Evolutionary conservation across 2,797 vertebrate genomes (phyloP).

Genomic region (Neosalanx taihuensis): DNA sequence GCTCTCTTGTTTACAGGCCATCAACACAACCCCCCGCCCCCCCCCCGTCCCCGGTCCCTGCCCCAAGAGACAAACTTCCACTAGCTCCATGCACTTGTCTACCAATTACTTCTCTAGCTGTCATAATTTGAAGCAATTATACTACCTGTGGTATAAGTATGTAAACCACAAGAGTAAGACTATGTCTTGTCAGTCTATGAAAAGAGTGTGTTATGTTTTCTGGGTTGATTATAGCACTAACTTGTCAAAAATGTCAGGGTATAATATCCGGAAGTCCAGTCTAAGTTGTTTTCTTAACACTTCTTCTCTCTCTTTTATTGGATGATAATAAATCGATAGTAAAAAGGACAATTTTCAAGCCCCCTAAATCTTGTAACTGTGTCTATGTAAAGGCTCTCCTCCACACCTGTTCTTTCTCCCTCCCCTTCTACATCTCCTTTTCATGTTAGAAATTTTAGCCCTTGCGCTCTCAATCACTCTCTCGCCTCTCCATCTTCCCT

Average conservation of each 20-base stretch:
- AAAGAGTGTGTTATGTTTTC: not conserved
- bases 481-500: not conserved
- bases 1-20: conserved; percentile 3
- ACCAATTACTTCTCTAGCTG: not conserved
- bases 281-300: not conserved
- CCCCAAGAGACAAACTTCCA: not conserved
- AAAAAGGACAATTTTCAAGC: conserved; percentile 1
- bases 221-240: not conserved
- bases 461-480: not conserved
- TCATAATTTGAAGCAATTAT: not conserved
- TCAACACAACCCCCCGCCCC: not conserved
- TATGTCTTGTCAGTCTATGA: no score
- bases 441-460: not conserved
- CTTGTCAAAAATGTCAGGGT: no score
- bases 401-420: not conserved
- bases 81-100: not conserved
- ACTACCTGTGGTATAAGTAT: not conserved
- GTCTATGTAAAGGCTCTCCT: not conserved
- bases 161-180: not conserved
- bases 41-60: not conserved
- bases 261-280: not conserved
- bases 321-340: conserved; percentile 22
- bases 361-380: not conserved
- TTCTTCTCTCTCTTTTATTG: conserved; percentile 12
- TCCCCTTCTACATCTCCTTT: not conserved